Conservation (phyloP, 1,140 invertebrate species). For the Littorina saxatilis region DNA sequence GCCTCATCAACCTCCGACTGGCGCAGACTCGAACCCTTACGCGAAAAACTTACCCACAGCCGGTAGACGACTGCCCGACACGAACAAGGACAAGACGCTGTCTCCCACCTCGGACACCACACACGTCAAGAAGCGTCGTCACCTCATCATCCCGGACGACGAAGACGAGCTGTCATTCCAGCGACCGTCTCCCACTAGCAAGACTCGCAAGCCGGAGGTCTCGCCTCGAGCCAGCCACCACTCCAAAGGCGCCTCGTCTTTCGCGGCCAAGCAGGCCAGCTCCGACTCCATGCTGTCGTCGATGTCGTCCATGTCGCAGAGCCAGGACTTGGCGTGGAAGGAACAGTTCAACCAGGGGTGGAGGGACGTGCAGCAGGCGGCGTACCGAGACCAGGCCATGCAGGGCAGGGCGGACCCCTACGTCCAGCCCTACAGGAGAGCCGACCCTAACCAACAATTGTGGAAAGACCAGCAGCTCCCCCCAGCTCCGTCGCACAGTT, state of each 20-base stretch:
- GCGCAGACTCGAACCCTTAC: background rate
- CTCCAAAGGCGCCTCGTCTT: background rate
- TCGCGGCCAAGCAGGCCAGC: conserved; percentile 27
- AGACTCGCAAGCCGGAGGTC: background rate
- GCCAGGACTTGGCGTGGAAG: conserved; percentile 18
- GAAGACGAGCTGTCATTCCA: conserved; percentile 37
- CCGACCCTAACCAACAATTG: background rate
- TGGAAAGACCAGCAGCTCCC: conserved; percentile 2
- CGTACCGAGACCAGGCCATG: background rate
- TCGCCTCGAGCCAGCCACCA: background rate
- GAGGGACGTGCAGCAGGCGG: background rate
- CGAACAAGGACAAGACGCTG: background rate
- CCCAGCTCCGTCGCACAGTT: background rate
- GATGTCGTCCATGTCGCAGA: conserved; percentile 19
- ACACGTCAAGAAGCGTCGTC: conserved; percentile 31
- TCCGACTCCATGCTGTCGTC: conserved; percentile 28
- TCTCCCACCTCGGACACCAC: conserved; percentile 28
- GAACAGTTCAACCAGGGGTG: conserved; percentile 23
- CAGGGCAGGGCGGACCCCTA: background rate
- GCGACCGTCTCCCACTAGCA: background rate
- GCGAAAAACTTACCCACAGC: background rate
- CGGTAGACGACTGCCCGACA: background rate
- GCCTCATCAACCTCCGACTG: background rate
- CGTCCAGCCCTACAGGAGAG: too few species aligned
- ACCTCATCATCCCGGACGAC: conserved; percentile 51